Conservation (phyloP, 2,113 vertebrate species). For the Festucalex cinctus region DNA sequence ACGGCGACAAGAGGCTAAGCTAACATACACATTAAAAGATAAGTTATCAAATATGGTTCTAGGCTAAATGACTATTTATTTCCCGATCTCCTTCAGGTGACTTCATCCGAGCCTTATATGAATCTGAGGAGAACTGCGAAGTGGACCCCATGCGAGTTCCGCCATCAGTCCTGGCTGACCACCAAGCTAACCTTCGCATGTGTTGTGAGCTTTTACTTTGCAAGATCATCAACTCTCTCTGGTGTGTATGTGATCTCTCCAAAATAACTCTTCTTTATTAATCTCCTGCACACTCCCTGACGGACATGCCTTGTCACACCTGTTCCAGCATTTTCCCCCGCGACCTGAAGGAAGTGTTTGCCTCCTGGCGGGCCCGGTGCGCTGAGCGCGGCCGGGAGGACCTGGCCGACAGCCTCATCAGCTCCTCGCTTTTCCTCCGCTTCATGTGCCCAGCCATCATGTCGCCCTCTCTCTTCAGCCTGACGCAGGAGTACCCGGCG, state of each 20-base stretch:
- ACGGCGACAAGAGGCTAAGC: too few relatives aligned
- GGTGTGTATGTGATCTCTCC: conserved; percentile 55
- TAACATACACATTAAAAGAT: too few relatives aligned
- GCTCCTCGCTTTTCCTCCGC: conserved; percentile 90
- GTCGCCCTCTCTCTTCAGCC: conserved; percentile 93
- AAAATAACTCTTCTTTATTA: not conserved
- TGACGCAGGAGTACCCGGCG: conserved; percentile 95
- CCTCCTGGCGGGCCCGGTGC: conserved; percentile 92
- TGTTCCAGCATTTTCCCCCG: conserved; percentile 90
- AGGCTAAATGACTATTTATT: too few relatives aligned
- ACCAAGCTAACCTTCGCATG: conserved; percentile 97
- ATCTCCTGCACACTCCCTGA: conserved; percentile 3
- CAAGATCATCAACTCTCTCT: conserved; percentile 98
- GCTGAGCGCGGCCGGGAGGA: conserved; percentile 91
- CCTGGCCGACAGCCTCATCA: conserved; percentile 93
- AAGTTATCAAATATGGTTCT: too few relatives aligned
- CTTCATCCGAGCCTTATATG: conserved; percentile 94
- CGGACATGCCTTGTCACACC: not conserved
- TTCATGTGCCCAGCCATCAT: conserved; percentile 96
- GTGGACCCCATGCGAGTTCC: conserved; percentile 96
- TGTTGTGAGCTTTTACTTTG: conserved; percentile 96
- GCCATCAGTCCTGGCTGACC: conserved; percentile 85
- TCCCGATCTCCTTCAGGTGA: conserved; percentile 75
- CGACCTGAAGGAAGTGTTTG: conserved; percentile 96
- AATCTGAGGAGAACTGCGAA: conserved; percentile 98